Percentiles rank a stretch among this genome's conserved stretches.
Evolutionary conservation across 1,140 invertebrate genomes (phyloP).

Genomic region (Coboldia fuscipes): DNA sequence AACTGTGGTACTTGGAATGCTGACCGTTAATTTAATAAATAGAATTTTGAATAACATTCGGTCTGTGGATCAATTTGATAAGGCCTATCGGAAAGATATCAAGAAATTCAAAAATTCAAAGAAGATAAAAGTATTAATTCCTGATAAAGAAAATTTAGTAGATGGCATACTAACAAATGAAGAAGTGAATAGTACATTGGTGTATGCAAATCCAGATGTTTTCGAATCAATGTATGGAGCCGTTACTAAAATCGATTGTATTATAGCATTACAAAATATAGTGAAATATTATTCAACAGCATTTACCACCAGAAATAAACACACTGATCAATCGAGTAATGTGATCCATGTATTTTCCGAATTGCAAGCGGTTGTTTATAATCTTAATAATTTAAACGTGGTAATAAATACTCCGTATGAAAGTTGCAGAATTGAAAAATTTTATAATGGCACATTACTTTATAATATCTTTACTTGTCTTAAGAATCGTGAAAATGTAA

Average conservation of each 20-base stretch:
- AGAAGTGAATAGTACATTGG: background rate
- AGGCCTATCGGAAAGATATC: too few species aligned
- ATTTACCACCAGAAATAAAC: constrained; percentile 28
- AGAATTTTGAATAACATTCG: too few species aligned
- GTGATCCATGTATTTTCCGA: constrained; percentile 45
- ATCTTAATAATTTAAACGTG: constrained; percentile 37
- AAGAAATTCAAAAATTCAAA: too few species aligned
- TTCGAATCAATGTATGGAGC: constrained; percentile 22
- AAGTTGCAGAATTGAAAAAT: constrained; percentile 26
- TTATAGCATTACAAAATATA: constrained; percentile 31
- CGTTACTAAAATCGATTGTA: constrained; percentile 30
- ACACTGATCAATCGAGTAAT: constrained; percentile 32
- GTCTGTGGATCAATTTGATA: too few species aligned
- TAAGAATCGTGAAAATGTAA: constrained; percentile 25
- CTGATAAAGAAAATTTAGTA: too few species aligned
- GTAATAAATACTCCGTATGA: constrained; percentile 33
- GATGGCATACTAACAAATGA: constrained; percentile 7
- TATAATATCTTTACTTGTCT: constrained; percentile 45
- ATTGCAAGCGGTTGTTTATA: constrained; percentile 42
- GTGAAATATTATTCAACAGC: constrained; percentile 39
- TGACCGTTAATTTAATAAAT: too few species aligned
- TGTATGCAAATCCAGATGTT: constrained; percentile 7
- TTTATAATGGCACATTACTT: constrained; percentile 47
- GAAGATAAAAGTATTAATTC: too few species aligned
- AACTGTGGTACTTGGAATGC: too few species aligned